Conservation (phyloP, 2,888 invertebrate genomes). For the Apocheima hispidaria region DNA sequence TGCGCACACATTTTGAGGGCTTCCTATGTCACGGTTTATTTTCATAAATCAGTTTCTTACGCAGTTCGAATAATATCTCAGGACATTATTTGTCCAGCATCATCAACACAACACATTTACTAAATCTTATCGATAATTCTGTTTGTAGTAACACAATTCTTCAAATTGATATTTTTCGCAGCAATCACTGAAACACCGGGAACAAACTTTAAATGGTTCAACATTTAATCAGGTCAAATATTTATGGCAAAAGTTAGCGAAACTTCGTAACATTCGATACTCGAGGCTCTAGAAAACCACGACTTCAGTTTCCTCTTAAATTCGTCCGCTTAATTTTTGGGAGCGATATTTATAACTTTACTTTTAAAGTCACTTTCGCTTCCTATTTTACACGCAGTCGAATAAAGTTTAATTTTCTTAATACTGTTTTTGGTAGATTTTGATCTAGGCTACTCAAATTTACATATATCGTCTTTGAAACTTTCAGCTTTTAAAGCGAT, state of each 20-base stretch:
- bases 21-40: too few species aligned
- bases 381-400: slow-evolving; percentile 29
- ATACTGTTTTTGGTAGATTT: slow-evolving; percentile 18
- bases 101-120: too few species aligned
- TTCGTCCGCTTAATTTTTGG: slow-evolving; percentile 33
- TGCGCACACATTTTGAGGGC: too few species aligned
- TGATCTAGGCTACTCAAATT: not conserved
- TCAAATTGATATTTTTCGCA: not conserved
- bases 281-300: slow-evolving; percentile 21
- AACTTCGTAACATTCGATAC: slow-evolving; percentile 25
- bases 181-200: not conserved
- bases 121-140: too few species aligned
- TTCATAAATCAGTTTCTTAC: too few species aligned
- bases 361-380: slow-evolving; percentile 29
- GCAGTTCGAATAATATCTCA: too few species aligned
- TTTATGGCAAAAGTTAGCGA: slow-evolving; percentile 40
- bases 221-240: slow-evolving; percentile 42
- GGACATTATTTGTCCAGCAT: too few species aligned
- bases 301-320: slow-evolving; percentile 36
- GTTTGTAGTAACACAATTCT: too few species aligned
- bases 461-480: not conserved
- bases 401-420: slow-evolving; percentile 22
- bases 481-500: not conserved
- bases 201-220: slow-evolving; percentile 11
- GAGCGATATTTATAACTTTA: slow-evolving; percentile 32